Evolutionary conservation across 1,140 invertebrate genomes (phyloP), one percentile per base, ranked within the genome.

Genomic region (Trigoniulus corallinus): DNA sequence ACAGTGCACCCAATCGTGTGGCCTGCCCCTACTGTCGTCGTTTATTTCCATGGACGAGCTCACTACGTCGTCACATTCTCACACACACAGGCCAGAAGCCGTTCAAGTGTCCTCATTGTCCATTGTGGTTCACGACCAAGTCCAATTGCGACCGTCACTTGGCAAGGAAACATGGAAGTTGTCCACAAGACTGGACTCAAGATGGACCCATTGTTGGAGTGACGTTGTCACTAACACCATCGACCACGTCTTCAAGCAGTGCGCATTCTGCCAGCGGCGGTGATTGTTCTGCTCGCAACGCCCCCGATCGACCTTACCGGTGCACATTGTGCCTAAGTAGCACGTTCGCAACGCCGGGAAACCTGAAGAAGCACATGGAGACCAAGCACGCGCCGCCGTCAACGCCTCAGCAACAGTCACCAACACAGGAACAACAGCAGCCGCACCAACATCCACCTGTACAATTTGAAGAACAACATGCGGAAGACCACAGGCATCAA

Each of bases 41-140:
- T 23, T 85, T 87, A 59, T 97, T 97, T 63, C 92, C 92, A 0
- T 97, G 93, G 93, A 84, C 84, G 2, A 93, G 88, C 13, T 95
- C 91, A 0, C 70, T 97, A 12, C 76, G 88, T 2, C 74, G 91
- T 2, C 92, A 96, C 64, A 84, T 95, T 23, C 73, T 92, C 0
- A 94, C 88, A 0, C 88, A 94, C 60, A 94, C 88, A 2, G 92
- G 92, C 2, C 88, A 95, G 63, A 96, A 96, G 61, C 93, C 93
- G 0, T 96, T 83, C 69, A 88, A 92, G 62, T 96, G 93, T 65
- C 79, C 81, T 1, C 80, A 88, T 56, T 97, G 93, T 62, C 81
- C 83, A 0, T 72, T 95, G 1, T 75, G 88, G 0, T 97, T 97
- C 65, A 96, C 92, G 2, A 97, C 92, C 0, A 96, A 96, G 61